Conservation (phyloP, 2,888 invertebrate species). For the Campoplex nolae region DNA sequence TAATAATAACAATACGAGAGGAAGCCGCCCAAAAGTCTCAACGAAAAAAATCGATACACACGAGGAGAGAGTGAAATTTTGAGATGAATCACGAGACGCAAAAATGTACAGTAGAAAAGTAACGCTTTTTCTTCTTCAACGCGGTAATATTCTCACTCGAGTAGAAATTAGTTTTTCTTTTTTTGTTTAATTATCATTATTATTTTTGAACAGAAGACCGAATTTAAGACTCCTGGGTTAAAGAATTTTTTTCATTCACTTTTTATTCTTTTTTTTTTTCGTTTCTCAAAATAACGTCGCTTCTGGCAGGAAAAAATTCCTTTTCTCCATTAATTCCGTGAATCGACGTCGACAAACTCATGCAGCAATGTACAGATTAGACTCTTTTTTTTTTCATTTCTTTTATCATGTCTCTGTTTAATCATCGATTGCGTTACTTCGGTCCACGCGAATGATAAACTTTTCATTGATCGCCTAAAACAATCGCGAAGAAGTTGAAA, state of each 20-base stretch:
- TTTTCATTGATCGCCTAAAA: conserved; percentile 2
- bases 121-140: conserved; percentile 54
- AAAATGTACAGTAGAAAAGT: conserved; percentile 66
- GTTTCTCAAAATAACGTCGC: background rate
- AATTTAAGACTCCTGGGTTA: background rate
- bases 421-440: conserved; percentile 14
- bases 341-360: conserved; percentile 20
- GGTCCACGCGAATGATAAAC: background rate
- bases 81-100: conserved; percentile 1
- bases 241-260: background rate
- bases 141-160: conserved; percentile 23
- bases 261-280: background rate
- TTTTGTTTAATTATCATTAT: background rate
- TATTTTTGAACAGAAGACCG: conserved; percentile 5
- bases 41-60: background rate
- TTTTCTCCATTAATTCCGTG: conserved; percentile 22
- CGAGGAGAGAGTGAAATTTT: background rate
- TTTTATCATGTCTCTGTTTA: background rate
- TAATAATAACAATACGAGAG: background rate
- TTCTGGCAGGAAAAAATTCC: background rate
- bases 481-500: background rate
- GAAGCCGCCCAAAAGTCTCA: conserved; percentile 8
- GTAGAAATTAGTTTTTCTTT: background rate
- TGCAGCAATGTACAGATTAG: conserved; percentile 48
- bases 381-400: conserved; percentile 5